Percentiles rank a stretch among this genome's conserved stretches.
Conservation (phyloP, 2,797 vertebrate species). For the Amazonetta brasiliensis region DNA sequence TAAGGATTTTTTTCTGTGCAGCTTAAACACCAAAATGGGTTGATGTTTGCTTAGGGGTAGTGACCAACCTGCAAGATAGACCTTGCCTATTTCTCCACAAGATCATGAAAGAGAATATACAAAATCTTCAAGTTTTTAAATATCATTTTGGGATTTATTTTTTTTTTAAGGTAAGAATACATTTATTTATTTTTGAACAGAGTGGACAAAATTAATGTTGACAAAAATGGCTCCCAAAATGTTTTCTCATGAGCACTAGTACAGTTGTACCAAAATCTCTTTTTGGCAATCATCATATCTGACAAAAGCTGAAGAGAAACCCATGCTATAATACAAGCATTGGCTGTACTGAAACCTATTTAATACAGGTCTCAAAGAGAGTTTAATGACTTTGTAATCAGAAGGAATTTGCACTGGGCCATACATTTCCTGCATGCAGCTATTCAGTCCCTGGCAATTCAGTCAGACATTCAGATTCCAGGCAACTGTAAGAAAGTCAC, state of each 20-base stretch:
- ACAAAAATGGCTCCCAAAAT: not conserved
- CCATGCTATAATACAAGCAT: not conserved
- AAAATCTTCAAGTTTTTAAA: not conserved
- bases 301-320: not conserved
- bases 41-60: not conserved
- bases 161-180: not conserved
- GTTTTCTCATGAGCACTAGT: not conserved
- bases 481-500: not conserved
- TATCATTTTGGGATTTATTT: not conserved
- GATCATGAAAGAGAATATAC: not conserved
- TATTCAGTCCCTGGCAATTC: not conserved
- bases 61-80: not conserved
- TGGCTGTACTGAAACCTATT: not conserved
- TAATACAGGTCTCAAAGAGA: not conserved
- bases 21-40: not conserved
- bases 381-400: not conserved
- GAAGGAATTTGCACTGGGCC: not conserved
- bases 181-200: not conserved
- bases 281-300: not conserved
- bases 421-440: not conserved
- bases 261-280: not conserved
- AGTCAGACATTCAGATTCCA: not conserved
- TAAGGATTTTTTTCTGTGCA: not conserved
- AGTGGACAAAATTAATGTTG: not conserved
- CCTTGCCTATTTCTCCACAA: not conserved